These are phyloP conservation scores for Netelia melanura DNA, from an alignment of 2,888 invertebrate species.

Conservation along the genomic window DNA sequence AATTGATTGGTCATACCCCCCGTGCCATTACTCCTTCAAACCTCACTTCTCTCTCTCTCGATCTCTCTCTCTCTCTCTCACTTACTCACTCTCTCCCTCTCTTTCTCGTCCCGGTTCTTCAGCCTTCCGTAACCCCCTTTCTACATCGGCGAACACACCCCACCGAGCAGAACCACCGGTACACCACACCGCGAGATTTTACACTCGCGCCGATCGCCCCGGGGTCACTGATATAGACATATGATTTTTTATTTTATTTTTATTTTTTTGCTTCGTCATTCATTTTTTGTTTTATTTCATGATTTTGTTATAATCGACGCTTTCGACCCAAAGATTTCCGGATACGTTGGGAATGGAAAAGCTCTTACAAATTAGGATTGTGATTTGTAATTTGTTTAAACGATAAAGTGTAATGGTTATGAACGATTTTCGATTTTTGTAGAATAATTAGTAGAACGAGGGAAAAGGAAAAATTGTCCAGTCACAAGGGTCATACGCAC, in stretches of 20 bases:
- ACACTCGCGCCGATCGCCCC: slow-evolving; percentile 53
- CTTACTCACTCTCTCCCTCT: not conserved
- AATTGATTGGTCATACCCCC: slow-evolving; percentile 85
- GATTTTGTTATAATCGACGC: too few species aligned
- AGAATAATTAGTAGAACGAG: slow-evolving; percentile 17
- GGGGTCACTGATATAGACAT: slow-evolving; percentile 51
- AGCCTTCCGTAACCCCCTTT: slow-evolving; percentile 77
- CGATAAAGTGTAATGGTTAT: not conserved
- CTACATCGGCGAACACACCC: slow-evolving; percentile 57
- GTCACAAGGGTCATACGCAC: too few species aligned
- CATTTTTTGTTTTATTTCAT: too few species aligned
- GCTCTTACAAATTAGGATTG: not conserved
- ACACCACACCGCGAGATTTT: slow-evolving; percentile 26
- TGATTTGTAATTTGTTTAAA: not conserved
- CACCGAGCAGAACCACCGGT: slow-evolving; percentile 16
- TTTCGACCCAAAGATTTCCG: too few species aligned
- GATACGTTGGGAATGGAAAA: too few species aligned
- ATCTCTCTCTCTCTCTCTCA: not conserved
- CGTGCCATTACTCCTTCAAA: slow-evolving; percentile 83
- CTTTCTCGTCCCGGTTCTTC: slow-evolving; percentile 64
- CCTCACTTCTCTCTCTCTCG: slow-evolving; percentile 72
- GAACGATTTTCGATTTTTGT: too few species aligned
- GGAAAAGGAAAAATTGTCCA: too few species aligned
- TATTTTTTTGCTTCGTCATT: not conserved
- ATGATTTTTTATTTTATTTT: slow-evolving; percentile 22